A percentile compares a stretch with the other conserved stretches of the same genome.
Conservation (phyloP, 23 tunicate species). For the Trididemnum nubilum region DNA sequence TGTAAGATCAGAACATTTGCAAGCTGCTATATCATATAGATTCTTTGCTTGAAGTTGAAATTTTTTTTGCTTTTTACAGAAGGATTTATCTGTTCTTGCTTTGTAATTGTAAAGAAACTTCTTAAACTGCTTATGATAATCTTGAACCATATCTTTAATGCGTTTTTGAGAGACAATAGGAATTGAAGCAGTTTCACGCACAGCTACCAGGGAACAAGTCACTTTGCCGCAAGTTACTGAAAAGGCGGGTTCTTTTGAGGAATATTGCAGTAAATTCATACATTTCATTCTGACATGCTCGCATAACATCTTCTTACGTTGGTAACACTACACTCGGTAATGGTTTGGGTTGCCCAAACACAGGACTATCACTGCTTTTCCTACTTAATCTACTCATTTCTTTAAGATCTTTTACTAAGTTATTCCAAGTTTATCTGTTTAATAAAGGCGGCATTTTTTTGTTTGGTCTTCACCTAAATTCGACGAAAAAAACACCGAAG, state of each 20-base stretch:
- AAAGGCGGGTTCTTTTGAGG: conserved; percentile 2
- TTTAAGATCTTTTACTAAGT: not conserved
- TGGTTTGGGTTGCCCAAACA: conserved; percentile 13
- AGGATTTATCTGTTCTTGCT: not conserved
- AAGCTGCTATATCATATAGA: not conserved
- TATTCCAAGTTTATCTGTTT: not conserved
- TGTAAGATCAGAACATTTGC: not conserved
- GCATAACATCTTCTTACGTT: conserved; percentile 9
- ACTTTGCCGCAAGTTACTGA: not conserved
- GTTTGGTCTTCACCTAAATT: too few relatives aligned
- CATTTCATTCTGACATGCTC: not conserved
- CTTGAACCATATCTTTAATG: not conserved
- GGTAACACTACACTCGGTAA: not conserved
- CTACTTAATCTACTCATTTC: not conserved
- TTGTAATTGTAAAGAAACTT: not conserved
- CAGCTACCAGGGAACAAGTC: not conserved
- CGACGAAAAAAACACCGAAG: too few relatives aligned
- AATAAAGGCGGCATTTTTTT: too few relatives aligned
- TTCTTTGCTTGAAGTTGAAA: not conserved
- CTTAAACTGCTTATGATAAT: conserved; percentile 12
- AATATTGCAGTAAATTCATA: not conserved
- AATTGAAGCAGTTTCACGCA: conserved; percentile 14
- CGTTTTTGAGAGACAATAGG: not conserved
- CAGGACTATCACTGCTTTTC: not conserved
- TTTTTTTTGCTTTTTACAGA: conserved; percentile 1